Evolutionary conservation across 2,888 invertebrate species (phyloP).

Genomic region (Nomada goodeniana): DNA sequence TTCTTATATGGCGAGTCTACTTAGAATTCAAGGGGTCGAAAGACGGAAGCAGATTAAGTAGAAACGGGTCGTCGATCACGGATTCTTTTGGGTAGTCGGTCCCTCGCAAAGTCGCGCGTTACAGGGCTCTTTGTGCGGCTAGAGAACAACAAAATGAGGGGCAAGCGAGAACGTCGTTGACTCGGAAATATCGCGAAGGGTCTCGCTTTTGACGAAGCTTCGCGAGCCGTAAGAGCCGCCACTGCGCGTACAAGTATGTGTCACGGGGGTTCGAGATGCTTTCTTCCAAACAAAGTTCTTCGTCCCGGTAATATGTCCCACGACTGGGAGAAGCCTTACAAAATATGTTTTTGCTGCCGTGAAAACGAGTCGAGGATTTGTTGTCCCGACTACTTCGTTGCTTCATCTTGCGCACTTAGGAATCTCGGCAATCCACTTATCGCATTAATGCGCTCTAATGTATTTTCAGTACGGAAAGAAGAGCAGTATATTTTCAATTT

Average conservation of each 20-base stretch:
- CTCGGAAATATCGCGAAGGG: slow-evolving; percentile 68
- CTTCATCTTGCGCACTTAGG: slow-evolving; percentile 14
- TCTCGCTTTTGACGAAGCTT: slow-evolving; percentile 67
- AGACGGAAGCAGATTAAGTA: slow-evolving; percentile 64
- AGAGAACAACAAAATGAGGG: slow-evolving; percentile 54
- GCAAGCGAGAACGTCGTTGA: slow-evolving; percentile 64
- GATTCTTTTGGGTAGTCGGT: slow-evolving; percentile 58
- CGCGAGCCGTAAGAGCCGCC: slow-evolving; percentile 62
- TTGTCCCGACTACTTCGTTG: neutral
- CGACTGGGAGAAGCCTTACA: neutral
- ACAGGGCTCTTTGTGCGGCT: slow-evolving; percentile 53
- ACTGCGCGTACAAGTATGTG: slow-evolving; percentile 41
- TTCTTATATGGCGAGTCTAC: neutral
- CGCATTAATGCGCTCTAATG: slow-evolving; percentile 45
- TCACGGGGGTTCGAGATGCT: slow-evolving; percentile 52
- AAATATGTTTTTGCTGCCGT: neutral
- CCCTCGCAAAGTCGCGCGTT: slow-evolving; percentile 48
- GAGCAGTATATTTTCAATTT: slow-evolving; percentile 15
- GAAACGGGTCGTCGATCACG: slow-evolving; percentile 61
- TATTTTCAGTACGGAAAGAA: slow-evolving; percentile 14
- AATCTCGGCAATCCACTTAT: slow-evolving; percentile 26
- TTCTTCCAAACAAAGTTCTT: slow-evolving; percentile 30
- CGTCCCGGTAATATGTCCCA: slow-evolving; percentile 14
- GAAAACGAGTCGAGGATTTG: slow-evolving; percentile 20
- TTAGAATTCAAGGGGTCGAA: slow-evolving; percentile 18